Base-by-base conservation (phyloP, 1,140 invertebrate genomes). In the Acyrthosiphon pisum region DNA sequence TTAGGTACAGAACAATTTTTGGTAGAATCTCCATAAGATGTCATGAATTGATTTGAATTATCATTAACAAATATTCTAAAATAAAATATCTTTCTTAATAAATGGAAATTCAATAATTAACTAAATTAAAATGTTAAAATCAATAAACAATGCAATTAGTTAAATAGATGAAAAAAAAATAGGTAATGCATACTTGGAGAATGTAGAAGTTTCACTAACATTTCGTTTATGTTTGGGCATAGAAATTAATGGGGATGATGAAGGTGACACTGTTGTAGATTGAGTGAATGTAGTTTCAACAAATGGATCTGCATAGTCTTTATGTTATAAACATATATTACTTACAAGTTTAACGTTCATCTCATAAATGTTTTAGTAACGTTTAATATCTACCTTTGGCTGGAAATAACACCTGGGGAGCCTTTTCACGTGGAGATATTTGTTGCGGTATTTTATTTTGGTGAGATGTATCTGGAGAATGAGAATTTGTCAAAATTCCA, bases 191-290 rank as follows among this genome's bases (percentile, higher is more conserved):
- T 96, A 98, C 97, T 97, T 98, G 94, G 97, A 98, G 94, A 98
- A 97, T 94, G 97, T 97, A 89, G 97, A 98, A 2, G 98, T 98
- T 95, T 98, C 98, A 95, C 97, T 98, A 94, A 98, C 97, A 95
- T 98, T 98, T 83, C 98, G 96, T 76, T 97, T 95, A 95, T 98
- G 98, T 76, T 87, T 91, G 23, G 91, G 50, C 30, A 91, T 60
- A 76, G 53, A 88, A 81, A 86, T n/a, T 76, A 91, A 93, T 37
- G 93, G 93, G 3, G 93, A 95, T 94, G 89, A 95, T 94, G 94
- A 95, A 95, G 93, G 95, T 94, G 91, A 94, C 94, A 30, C 68
- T 53, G 76, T 93, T 41, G 48, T 84, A 83, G 91, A 86, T 37
- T 93, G 91, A 60, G 37, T 83, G 35, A 93, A 81, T 83, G 88